These are phyloP conservation scores for Trachymyrmex septentrionalis DNA, from an alignment of 1,140 invertebrate species.

Conservation along the genomic window DNA sequence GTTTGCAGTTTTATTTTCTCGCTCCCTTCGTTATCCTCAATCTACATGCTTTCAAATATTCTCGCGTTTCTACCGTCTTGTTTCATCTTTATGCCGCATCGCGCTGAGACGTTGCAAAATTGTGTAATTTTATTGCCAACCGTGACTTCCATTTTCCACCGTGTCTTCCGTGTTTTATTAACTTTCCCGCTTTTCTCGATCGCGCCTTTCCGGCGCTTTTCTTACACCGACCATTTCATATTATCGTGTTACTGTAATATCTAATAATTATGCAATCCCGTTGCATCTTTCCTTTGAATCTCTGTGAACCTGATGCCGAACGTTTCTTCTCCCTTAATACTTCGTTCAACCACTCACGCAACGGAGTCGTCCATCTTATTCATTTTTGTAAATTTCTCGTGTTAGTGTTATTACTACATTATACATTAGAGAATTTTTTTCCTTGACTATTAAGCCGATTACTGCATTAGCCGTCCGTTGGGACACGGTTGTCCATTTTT, in stretches of 20 bases:
- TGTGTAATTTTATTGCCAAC: conserved; percentile 57
- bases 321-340: not conserved
- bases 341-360: not conserved
- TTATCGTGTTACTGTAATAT: conserved; percentile 33
- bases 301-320: not conserved
- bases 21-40: conserved; percentile 20
- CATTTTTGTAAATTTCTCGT: not conserved
- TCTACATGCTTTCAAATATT: conserved; percentile 50
- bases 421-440: conserved; percentile 9
- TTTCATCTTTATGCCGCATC: conserved; percentile 28
- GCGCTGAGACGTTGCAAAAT: conserved; percentile 3
- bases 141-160: conserved; percentile 30
- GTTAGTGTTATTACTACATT: not conserved
- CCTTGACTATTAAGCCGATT: conserved; percentile 45
- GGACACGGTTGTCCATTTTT: conserved; percentile 45
- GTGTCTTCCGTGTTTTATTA: conserved; percentile 36
- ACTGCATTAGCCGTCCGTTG: conserved; percentile 26
- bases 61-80: conserved; percentile 9
- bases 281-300: not conserved
- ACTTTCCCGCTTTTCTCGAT: conserved; percentile 21
- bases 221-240: conserved; percentile 8
- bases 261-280: conserved; percentile 39
- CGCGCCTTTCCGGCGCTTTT: not conserved
- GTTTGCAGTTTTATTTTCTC: conserved; percentile 8
- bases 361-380: not conserved